Percentiles rank a stretch among this genome's conserved stretches.
These are phyloP conservation scores for Knipowitschia caucasica DNA, from an alignment of 2,797 vertebrate species.

Conservation along the genomic window DNA sequence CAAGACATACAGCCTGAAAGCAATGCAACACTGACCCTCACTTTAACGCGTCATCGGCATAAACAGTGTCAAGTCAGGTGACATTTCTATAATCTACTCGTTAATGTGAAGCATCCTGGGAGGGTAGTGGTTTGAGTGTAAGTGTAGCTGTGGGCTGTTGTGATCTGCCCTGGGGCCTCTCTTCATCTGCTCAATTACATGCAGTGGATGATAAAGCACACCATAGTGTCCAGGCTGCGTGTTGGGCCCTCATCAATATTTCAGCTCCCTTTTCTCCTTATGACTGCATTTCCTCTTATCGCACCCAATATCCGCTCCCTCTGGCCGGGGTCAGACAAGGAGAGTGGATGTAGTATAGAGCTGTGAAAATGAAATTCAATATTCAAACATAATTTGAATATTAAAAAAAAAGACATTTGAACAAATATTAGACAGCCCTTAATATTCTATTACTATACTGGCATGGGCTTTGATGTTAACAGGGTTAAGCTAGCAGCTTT, in stretches of 20 bases:
- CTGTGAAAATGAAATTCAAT: too few relatives aligned
- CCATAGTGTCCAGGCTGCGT: slow-evolving; percentile 37
- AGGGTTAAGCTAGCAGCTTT: too few relatives aligned
- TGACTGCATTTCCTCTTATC: slow-evolving; percentile 54
- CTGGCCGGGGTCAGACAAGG: slow-evolving; percentile 24
- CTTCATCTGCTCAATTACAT: slow-evolving; percentile 55
- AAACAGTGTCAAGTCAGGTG: slow-evolving; percentile 52
- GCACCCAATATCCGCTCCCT: slow-evolving; percentile 28
- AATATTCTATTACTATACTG: too few relatives aligned
- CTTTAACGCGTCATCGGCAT: slow-evolving; percentile 39
- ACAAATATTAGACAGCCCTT: too few relatives aligned
- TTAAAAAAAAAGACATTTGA: too few relatives aligned
- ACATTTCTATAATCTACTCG: slow-evolving; percentile 33
- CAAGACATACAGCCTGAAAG: background rate
- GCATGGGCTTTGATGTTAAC: too few relatives aligned
- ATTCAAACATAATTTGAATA: too few relatives aligned
- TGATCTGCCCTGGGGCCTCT: slow-evolving; percentile 46
- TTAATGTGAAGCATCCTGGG: slow-evolving; percentile 49
- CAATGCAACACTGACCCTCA: slow-evolving; percentile 26
- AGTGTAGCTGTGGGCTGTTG: slow-evolving; percentile 41
- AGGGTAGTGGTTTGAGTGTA: slow-evolving; percentile 37
- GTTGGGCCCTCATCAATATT: slow-evolving; percentile 65
- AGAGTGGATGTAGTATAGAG: slow-evolving; percentile 24
- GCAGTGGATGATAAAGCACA: slow-evolving; percentile 50
- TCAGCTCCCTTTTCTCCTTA: slow-evolving; percentile 46